phyloP scores from a whole-genome alignment of 2,888 invertebrate genomes.

The Agriotes lineatus region DNA sequence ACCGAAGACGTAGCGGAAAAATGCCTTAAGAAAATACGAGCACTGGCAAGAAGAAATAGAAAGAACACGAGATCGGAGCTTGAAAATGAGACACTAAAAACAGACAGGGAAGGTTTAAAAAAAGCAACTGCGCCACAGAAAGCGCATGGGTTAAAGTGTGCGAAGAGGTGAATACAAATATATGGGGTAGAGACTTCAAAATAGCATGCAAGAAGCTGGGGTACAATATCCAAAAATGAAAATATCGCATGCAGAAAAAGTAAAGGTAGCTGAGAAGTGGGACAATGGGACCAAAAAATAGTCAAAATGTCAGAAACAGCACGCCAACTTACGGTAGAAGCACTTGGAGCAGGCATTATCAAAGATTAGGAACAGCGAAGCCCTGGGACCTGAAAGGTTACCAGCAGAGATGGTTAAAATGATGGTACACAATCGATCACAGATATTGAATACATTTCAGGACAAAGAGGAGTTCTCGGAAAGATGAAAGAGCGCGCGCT shows the following conservation, averaged over 20 bases:
- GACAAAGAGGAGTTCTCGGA: neutral
- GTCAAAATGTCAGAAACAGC: neutral
- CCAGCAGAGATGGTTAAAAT: neutral
- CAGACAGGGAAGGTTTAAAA: neutral
- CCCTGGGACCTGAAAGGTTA: neutral
- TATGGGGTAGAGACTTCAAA: neutral
- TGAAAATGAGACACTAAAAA: neutral
- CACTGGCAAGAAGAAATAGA: neutral
- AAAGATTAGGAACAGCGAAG: too few species aligned
- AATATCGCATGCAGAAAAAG: neutral
- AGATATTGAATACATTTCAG: neutral
- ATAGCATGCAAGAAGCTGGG: neutral
- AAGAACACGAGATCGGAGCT: neutral
- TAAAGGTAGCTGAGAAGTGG: neutral
- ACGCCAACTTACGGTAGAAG: neutral
- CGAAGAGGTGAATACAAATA: neutral
- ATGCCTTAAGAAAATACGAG: neutral
- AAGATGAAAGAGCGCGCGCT: neutral
- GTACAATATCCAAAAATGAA: neutral
- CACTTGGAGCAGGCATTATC: too few species aligned
- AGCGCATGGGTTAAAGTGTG: neutral
- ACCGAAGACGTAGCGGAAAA: neutral
- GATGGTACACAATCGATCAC: neutral
- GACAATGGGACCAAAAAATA: neutral
- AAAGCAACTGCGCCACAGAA: neutral